These are phyloP conservation scores for Drosophila guanche DNA, from an alignment of 1,140 invertebrate genomes.

Conservation along the genomic window DNA sequence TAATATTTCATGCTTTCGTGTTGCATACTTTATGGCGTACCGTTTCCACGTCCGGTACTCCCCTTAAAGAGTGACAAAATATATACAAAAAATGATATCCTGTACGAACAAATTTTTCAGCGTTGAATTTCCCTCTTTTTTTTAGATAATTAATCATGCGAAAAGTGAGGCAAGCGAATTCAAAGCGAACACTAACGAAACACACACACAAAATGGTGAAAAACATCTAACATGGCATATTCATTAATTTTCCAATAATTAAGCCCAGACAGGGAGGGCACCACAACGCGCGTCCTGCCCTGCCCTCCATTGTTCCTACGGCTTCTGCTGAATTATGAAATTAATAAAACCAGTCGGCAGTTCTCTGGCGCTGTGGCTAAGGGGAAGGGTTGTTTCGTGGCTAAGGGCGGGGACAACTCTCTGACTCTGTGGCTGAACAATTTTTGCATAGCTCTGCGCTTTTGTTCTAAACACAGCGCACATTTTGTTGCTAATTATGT, in stretches of 20 bases:
- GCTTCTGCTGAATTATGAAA: slow-evolving; percentile 72
- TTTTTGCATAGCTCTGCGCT: slow-evolving; percentile 69
- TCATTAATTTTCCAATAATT: slow-evolving; percentile 82
- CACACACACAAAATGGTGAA: slow-evolving; percentile 50
- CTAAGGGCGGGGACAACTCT: no score
- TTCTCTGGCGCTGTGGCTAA: slow-evolving; percentile 13
- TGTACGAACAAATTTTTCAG: not conserved
- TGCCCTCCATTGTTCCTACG: slow-evolving; percentile 31
- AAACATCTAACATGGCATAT: slow-evolving; percentile 73
- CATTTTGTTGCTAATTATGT: slow-evolving; percentile 77
- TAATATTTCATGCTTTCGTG: slow-evolving; percentile 43
- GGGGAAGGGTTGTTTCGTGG: not conserved
- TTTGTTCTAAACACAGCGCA: slow-evolving; percentile 77
- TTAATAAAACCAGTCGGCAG: slow-evolving; percentile 72
- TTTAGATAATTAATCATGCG: slow-evolving; percentile 67
- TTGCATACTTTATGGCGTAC: slow-evolving; percentile 44
- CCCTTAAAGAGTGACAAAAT: not conserved
- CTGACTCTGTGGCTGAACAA: slow-evolving; percentile 9
- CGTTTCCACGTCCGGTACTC: not conserved
- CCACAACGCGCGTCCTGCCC: not conserved
- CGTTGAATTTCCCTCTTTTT: slow-evolving; percentile 7
- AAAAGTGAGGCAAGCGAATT: slow-evolving; percentile 19
- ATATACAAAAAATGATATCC: slow-evolving; percentile 5
- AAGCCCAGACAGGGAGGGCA: slow-evolving; percentile 48
- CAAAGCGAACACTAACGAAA: no score